Base-by-base conservation (phyloP, 2,113 vertebrate genomes). In the Lethenteron reissneri region DNA sequence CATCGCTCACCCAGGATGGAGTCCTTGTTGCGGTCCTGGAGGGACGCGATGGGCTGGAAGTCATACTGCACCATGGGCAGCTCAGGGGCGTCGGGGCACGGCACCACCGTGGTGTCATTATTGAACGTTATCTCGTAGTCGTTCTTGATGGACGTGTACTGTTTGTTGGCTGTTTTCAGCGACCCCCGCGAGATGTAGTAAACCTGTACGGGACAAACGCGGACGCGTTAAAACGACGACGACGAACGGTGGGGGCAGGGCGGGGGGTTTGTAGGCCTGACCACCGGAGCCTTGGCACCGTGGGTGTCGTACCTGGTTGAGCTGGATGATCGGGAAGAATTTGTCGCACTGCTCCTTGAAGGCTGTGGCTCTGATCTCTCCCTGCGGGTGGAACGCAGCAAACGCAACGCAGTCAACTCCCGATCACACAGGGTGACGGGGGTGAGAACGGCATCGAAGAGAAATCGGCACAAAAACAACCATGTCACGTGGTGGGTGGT, bases 61-160 rank as follows among this genome's bases (percentile, higher is more conserved):
- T 89, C 84, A 73, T 86, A 96, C 79, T 90, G 88, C 80, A 95
- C 76, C 75, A 84, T 83, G 74, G 94, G 94, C 75, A 97, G 85
- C 5, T 92, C 86, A 15, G 76, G 75, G 71, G 74, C 81, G 76
- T 92, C 89, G 8, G 64, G 64, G 72, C 94, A 99, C 74, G 87
- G 92, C 73, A 90, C 77, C 76, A 99, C 78, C 2, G 81, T 80
- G 58, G 91, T 87, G 69, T 99, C 94, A 11, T 83, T 88, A 21
- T 83, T 88, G 74, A 99, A 85, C 2, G 90, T 91, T 84, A 97
- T 95, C 81, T 99, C 94, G 2, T 99, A 99, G 80, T 99, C 94
- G 6, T 99, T 99, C 81, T 95, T 99, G 78, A 96, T 82, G 7
- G 90, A 81, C 6, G 87, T 82, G 81, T 88, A 99, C 76, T 96